Conservation (phyloP, 92 coral and sea anemone species). For the Epizoanthus fatuus region DNA sequence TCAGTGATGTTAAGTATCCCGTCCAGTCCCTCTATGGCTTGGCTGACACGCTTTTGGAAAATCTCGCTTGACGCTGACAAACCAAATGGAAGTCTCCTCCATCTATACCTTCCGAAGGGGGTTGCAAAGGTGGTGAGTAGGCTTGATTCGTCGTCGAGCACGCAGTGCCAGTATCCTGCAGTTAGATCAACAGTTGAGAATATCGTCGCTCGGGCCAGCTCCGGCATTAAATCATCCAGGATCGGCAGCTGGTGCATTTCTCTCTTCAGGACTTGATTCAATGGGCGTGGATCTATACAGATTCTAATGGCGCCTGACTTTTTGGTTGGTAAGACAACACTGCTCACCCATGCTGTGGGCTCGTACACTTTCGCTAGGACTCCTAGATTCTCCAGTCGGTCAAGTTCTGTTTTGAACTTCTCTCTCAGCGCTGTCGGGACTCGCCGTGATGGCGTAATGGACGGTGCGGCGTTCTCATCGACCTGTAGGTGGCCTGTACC, state of each 20-base stretch:
- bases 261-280: constrained; percentile 45
- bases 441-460: constrained; percentile 55
- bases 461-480: constrained; percentile 51
- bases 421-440: constrained; percentile 68
- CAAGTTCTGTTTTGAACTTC: constrained; percentile 52
- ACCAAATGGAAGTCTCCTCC: constrained; percentile 67
- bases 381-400: constrained; percentile 50
- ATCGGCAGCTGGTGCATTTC: constrained; percentile 60
- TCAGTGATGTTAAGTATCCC: constrained; percentile 59
- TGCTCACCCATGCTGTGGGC: constrained; percentile 56
- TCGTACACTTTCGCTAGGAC: constrained; percentile 65
- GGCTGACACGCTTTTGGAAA: constrained; percentile 62
- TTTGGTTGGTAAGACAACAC: constrained; percentile 59
- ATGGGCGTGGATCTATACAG: constrained; percentile 52
- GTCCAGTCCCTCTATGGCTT: constrained; percentile 61
- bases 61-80: constrained; percentile 50
- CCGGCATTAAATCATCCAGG: constrained; percentile 58
- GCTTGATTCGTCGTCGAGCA: constrained; percentile 63
- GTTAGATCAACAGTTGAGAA: constrained; percentile 46
- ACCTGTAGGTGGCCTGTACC: constrained; percentile 57
- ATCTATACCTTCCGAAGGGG: constrained; percentile 64
- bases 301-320: constrained; percentile 64
- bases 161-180: constrained; percentile 65
- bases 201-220: constrained; percentile 22
- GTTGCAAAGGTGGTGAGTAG: constrained; percentile 64